Evolutionary conservation across 23 tunicate genomes (phyloP).

Genomic region (Ascidia mentula): DNA sequence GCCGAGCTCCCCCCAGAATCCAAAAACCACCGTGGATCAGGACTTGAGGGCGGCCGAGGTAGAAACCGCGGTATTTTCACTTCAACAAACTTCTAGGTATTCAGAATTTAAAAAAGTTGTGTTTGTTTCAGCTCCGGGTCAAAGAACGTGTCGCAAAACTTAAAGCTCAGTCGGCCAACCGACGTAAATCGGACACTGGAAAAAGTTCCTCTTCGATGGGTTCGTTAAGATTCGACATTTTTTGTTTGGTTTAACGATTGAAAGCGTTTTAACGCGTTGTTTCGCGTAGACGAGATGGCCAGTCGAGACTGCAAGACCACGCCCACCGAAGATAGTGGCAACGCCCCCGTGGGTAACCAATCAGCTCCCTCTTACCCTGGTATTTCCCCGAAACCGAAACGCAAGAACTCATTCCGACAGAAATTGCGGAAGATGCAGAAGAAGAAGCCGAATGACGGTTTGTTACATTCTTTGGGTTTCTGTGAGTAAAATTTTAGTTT

Average conservation of each 20-base stretch:
- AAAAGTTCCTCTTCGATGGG: conserved; percentile 32
- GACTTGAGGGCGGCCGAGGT: conserved; percentile 29
- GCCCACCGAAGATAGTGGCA: not conserved
- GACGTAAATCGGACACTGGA: not conserved
- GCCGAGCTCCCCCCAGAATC: conserved; percentile 4
- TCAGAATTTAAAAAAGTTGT: too few relatives aligned
- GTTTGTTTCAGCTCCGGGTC: conserved; percentile 16
- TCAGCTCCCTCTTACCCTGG: conserved; percentile 6
- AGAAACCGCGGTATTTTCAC: too few relatives aligned
- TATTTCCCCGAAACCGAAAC: conserved; percentile 24
- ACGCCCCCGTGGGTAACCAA: conserved; percentile 5
- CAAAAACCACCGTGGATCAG: conserved; percentile 8
- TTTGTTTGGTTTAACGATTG: not conserved
- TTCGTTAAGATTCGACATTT: too few relatives aligned
- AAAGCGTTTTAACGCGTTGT: not conserved
- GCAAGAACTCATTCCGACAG: conserved; percentile 23
- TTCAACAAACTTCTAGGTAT: too few relatives aligned
- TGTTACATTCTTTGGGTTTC: too few relatives aligned
- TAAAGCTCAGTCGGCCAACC: not conserved
- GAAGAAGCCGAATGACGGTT: conserved; percentile 12
- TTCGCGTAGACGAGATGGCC: not conserved
- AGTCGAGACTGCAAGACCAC: not conserved
- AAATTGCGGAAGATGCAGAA: conserved; percentile 13
- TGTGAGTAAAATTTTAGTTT: too few relatives aligned
- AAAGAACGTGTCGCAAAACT: conserved; percentile 20